phyloP scores from a whole-genome alignment of 2,797 vertebrate genomes.

The Peromyscus nudipes region DNA sequence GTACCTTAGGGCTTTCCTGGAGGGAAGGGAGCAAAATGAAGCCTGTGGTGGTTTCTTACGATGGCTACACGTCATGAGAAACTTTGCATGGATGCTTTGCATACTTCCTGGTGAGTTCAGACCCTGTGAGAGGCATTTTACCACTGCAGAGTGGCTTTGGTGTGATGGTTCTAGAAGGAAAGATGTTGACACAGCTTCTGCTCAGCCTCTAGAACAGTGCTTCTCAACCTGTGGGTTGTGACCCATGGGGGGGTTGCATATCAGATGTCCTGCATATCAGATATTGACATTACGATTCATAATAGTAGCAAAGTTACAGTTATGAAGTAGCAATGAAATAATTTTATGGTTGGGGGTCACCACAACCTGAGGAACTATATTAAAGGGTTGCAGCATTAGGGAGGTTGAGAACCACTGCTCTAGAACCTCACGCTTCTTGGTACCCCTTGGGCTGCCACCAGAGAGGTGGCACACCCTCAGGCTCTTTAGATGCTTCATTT shows the following conservation, averaged over 20 bases:
- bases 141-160: neutral
- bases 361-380: neutral
- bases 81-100: neutral
- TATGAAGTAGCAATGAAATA: neutral
- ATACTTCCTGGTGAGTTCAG: neutral
- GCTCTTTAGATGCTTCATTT: neutral
- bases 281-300: neutral
- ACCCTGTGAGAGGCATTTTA: neutral
- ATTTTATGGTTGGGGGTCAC: neutral
- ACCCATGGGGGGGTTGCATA: neutral
- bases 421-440: neutral
- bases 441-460: too few relatives aligned
- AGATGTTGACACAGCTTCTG: neutral
- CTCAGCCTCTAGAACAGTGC: neutral
- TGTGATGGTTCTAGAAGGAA: neutral
- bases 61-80: neutral
- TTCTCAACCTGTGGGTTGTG: neutral
- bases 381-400: neutral
- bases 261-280: neutral
- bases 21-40: neutral
- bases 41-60: neutral
- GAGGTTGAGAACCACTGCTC: neutral
- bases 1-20: neutral
- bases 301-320: neutral
- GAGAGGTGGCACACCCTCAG: too few relatives aligned